Evolutionary conservation across 2,888 invertebrate genomes (phyloP).

Genomic region (Gryllus longicercus): DNA sequence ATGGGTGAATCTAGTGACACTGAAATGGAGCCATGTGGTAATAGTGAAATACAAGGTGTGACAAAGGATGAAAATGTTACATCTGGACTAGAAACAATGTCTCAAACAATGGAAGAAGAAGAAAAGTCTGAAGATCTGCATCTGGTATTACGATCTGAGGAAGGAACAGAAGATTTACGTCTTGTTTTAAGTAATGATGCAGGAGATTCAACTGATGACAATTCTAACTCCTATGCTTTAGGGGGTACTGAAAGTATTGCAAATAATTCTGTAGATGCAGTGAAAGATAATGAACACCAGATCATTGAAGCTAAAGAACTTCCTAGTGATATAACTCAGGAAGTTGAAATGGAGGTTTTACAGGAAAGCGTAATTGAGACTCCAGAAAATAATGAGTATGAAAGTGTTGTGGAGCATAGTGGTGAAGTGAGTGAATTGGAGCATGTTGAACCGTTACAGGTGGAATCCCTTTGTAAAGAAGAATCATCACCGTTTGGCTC

Average conservation of each 20-base stretch:
- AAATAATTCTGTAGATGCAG: not conserved
- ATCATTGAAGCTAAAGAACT: not conserved
- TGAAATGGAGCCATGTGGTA: conserved; percentile 26
- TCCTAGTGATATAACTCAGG: not conserved
- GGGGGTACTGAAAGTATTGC: not conserved
- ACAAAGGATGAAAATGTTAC: conserved; percentile 11
- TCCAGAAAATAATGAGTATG: not conserved
- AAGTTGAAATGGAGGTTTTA: too few relatives aligned
- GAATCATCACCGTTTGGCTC: not conserved
- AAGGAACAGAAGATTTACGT: conserved; percentile 31
- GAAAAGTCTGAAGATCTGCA: conserved; percentile 18
- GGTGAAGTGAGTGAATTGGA: not conserved
- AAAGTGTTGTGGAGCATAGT: not conserved
- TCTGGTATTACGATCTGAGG: conserved; percentile 22
- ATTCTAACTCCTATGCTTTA: not conserved
- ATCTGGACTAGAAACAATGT: conserved; percentile 7
- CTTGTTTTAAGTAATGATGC: conserved; percentile 30
- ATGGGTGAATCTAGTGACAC: conserved; percentile 37
- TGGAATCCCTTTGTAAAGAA: not conserved
- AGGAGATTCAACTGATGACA: not conserved
- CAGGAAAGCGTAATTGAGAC: conserved; percentile 12
- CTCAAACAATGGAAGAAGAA: conserved; percentile 12
- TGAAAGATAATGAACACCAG: not conserved
- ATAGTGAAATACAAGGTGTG: not conserved
- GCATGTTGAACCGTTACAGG: not conserved